Evolutionary conservation across 2,113 vertebrate genomes (phyloP), one percentile per base, ranked within the genome.

Genomic region (Phaetusa simplex): DNA sequence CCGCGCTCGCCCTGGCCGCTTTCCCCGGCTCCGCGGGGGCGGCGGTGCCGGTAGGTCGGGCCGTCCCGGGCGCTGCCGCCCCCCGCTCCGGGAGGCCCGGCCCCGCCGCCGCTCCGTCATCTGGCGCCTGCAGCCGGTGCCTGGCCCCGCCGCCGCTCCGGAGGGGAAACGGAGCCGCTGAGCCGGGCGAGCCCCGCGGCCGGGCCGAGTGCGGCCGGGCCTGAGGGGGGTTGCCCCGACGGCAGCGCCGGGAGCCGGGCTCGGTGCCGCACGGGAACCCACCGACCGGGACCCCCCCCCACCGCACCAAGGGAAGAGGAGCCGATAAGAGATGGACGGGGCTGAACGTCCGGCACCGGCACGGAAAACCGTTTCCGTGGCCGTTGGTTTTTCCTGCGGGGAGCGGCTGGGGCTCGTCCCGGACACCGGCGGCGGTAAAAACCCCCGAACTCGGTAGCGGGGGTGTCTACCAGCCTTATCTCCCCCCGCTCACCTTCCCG

Each of bases 391-490:
- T 45, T 45, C 45, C 58, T 11, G 19, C 20, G 55, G 36, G 27
- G 32, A 9, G 21, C 45, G 43, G 30, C 40, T 4, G 12, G 62
- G 45, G 20, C 53, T 2, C 11, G 6, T 43, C 59, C 15, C 2
- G 20, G 11, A 2, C 4, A 8, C 11, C 4, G 65, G 29, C 50
- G 4, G 40, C 61, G 14, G 50, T 36, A 5, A 6, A 26, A 47
- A 14, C 1, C 14, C 14, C 29, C 40, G 50, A 12, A 21, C 45
- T 47, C 45, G 45, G 45, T 21, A 47, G 45, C 10, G 45, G 20
- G 45, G 45, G 45, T 21, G 45, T 11, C 50, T 3, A 2, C 11
- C 5, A 36, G 45, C 22, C 6, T 9, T 3, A 0, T 2, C 27
- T 2, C 2, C 14, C 26, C 26, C 52, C 52, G 11, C 18, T 55